Conservation (phyloP, 2,797 vertebrate genomes). For the Halcyon badia region DNA sequence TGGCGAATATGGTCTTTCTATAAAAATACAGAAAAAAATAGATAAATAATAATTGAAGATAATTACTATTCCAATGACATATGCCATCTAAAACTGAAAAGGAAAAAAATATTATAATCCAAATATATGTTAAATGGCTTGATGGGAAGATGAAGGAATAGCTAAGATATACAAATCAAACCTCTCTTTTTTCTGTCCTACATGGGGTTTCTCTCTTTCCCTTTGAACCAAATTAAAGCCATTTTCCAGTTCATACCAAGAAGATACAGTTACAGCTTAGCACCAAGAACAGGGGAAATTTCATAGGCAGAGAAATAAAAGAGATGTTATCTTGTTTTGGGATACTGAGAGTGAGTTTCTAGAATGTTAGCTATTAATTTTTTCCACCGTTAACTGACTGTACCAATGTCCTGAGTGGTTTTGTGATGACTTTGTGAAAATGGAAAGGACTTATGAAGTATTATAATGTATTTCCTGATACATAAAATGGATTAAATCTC, state of each 20-base stretch:
- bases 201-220: background rate
- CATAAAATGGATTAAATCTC: too few species aligned
- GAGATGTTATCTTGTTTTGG: too few species aligned
- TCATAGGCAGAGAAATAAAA: background rate
- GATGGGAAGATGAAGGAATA: background rate
- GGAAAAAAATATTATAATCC: background rate
- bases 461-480: too few species aligned
- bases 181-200: background rate
- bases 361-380: too few species aligned
- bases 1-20: constrained; percentile 52
- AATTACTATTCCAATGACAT: background rate
- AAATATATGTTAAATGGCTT: too few species aligned
- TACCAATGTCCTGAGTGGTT: too few species aligned
- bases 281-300: background rate
- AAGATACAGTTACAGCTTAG: background rate
- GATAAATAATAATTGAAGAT: background rate
- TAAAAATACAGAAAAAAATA: background rate
- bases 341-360: too few species aligned
- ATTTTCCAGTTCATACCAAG: background rate
- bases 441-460: too few species aligned
- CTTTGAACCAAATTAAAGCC: background rate
- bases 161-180: background rate
- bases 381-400: too few species aligned
- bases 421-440: too few species aligned
- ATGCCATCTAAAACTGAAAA: background rate